These are phyloP conservation scores for Stegodyphus mimosarum DNA, from an alignment of 1,140 invertebrate genomes.

Conservation along the genomic window DNA sequence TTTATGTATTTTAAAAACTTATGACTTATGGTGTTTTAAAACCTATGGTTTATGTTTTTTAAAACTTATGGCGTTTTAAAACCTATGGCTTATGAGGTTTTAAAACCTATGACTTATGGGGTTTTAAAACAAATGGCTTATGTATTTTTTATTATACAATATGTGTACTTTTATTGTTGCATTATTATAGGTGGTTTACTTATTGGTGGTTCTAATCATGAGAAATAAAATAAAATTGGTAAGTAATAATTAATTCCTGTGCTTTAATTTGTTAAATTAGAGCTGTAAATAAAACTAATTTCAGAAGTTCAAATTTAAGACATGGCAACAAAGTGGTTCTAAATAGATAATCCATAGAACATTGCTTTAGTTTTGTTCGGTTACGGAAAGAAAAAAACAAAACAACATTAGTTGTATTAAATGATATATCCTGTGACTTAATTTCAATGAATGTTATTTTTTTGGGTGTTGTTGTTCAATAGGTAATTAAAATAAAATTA, in stretches of 20 bases:
- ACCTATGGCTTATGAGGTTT: background rate
- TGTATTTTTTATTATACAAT: background rate
- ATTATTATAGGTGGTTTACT: slow-evolving; percentile 29
- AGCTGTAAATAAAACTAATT: too few species aligned
- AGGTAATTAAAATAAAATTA: too few species aligned
- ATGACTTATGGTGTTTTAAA: too few species aligned
- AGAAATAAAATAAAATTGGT: slow-evolving; percentile 31
- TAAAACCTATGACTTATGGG: too few species aligned
- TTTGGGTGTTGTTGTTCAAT: background rate
- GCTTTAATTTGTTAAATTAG: background rate
- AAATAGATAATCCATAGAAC: too few species aligned
- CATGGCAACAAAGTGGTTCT: too few species aligned
- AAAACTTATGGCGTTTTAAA: too few species aligned
- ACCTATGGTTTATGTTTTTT: background rate
- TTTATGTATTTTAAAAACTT: background rate
- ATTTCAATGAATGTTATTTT: background rate
- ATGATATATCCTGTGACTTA: background rate
- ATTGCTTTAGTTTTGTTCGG: too few species aligned
- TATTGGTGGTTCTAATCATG: slow-evolving; percentile 30
- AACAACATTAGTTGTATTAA: background rate
- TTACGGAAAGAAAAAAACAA: too few species aligned
- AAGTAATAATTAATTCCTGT: background rate
- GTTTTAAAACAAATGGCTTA: background rate
- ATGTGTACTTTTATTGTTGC: background rate
- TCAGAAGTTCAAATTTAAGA: too few species aligned